Conservation (phyloP, 2,888 invertebrate genomes). For the Macaria liturata region DNA sequence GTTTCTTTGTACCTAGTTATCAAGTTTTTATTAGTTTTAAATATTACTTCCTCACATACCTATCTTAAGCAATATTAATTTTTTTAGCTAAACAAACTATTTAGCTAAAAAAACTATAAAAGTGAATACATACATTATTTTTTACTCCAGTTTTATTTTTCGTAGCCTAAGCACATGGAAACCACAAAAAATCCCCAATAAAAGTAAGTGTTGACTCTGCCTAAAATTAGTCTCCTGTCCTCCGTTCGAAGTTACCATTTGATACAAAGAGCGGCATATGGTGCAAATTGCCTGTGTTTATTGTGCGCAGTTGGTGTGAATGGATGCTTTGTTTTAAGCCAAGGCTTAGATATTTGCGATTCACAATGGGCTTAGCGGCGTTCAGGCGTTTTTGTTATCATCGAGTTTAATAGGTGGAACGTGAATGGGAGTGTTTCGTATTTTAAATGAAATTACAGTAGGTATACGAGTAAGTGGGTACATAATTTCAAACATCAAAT, state of each 20-base stretch:
- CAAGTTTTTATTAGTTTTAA: too few species aligned
- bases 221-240: neutral
- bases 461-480: too few species aligned
- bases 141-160: too few species aligned
- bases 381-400: slow-evolving; percentile 10
- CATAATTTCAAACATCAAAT: too few species aligned
- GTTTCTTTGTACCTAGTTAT: too few species aligned
- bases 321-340: slow-evolving; percentile 30
- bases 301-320: slow-evolving; percentile 34
- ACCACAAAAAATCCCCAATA: too few species aligned
- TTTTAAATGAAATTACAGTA: too few species aligned
- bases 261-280: slow-evolving; percentile 32
- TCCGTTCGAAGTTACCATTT: slow-evolving; percentile 23
- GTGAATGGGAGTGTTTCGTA: slow-evolving; percentile 3
- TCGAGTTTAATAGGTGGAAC: slow-evolving; percentile 13
- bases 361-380: slow-evolving; percentile 17
- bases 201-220: neutral
- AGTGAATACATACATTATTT: too few species aligned
- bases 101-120: too few species aligned
- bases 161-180: neutral
- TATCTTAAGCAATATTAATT: too few species aligned
- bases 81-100: too few species aligned
- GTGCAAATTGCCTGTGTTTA: slow-evolving; percentile 34
- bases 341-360: slow-evolving; percentile 26
- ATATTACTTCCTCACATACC: too few species aligned